Conservation (phyloP, 2,888 invertebrate genomes). For the Eupithecia tripunctaria region DNA sequence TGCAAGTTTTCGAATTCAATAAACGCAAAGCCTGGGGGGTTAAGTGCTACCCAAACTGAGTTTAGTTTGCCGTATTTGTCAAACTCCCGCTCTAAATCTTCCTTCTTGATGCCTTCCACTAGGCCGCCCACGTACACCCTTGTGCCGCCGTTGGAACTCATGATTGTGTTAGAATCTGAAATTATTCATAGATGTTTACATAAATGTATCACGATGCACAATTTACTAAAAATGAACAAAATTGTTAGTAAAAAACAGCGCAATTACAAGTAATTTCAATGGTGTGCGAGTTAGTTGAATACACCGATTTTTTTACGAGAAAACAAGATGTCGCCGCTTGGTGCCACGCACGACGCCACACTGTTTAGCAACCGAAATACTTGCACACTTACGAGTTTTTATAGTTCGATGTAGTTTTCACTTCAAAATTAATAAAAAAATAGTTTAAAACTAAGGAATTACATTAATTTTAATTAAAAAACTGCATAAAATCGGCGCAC, state of each 20-base stretch:
- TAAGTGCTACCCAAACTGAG: conserved; percentile 96
- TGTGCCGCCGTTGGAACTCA: conserved; percentile 86
- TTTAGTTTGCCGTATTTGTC: conserved; percentile 96
- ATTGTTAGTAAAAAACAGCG: background rate
- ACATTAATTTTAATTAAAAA: conserved; percentile 52
- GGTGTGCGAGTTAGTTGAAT: conserved; percentile 61
- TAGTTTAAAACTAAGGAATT: conserved; percentile 57
- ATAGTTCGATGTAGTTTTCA: conserved; percentile 48
- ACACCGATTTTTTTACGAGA: conserved; percentile 63
- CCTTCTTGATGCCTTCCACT: conserved; percentile 94
- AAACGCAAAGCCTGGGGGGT: conserved; percentile 97
- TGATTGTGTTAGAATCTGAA: conserved; percentile 60
- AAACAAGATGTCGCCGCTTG: conserved; percentile 82
- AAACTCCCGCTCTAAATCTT: conserved; percentile 95
- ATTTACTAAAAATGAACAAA: background rate
- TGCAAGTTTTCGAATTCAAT: conserved; percentile 95
- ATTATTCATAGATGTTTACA: conserved; percentile 39
- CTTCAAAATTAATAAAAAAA: conserved; percentile 61
- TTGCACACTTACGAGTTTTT: conserved; percentile 30
- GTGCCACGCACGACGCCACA: conserved; percentile 81
- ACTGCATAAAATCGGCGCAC: conserved; percentile 44
- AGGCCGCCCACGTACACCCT: conserved; percentile 96
- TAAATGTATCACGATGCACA: conserved; percentile 10
- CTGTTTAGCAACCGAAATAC: conserved; percentile 32
- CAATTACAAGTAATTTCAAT: conserved; percentile 21